These are phyloP conservation scores for Trichopria drosophilae DNA, from an alignment of 2,888 invertebrate genomes.

Conservation along the genomic window DNA sequence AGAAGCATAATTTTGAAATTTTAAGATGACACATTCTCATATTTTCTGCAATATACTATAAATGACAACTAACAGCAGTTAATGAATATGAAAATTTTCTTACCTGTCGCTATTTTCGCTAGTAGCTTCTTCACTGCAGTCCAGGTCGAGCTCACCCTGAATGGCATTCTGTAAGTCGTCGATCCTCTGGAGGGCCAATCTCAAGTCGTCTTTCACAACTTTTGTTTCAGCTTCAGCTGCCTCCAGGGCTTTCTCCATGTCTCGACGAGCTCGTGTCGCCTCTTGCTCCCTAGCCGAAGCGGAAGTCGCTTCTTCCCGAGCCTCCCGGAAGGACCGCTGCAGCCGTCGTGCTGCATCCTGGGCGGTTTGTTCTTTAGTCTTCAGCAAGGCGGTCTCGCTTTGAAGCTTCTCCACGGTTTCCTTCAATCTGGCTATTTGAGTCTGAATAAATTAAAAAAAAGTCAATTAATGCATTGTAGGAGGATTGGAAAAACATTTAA, in stretches of 20 bases:
- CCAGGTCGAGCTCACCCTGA: conserved; percentile 77
- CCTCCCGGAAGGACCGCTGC: conserved; percentile 71
- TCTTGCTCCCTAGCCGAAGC: conserved; percentile 76
- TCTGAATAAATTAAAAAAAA: conserved; percentile 39
- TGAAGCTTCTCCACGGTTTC: conserved; percentile 74
- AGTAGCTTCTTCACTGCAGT: conserved; percentile 64
- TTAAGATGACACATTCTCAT: too few relatives aligned
- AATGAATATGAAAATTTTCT: conserved; percentile 13
- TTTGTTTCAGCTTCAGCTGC: conserved; percentile 72
- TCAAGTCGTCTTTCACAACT: conserved; percentile 77
- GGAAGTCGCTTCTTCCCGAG: conserved; percentile 77
- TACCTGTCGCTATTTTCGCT: conserved; percentile 69
- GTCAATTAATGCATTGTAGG: too few relatives aligned
- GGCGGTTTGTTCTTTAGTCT: conserved; percentile 73
- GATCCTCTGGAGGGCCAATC: conserved; percentile 85
- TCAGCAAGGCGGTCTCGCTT: conserved; percentile 71
- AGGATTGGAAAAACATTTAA: too few relatives aligned
- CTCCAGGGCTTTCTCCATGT: conserved; percentile 75
- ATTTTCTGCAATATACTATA: neutral
- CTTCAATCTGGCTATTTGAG: conserved; percentile 69
- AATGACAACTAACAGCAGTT: neutral
- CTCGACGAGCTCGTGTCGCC: conserved; percentile 70
- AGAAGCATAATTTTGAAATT: too few relatives aligned
- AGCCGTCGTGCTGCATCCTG: conserved; percentile 78
- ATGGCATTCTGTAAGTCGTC: conserved; percentile 91